Percentiles rank a stretch among this genome's conserved stretches.
These are phyloP conservation scores for Actinia tenebrosa DNA, from an alignment of 64 coral and sea anemone species.

Conservation along the genomic window DNA sequence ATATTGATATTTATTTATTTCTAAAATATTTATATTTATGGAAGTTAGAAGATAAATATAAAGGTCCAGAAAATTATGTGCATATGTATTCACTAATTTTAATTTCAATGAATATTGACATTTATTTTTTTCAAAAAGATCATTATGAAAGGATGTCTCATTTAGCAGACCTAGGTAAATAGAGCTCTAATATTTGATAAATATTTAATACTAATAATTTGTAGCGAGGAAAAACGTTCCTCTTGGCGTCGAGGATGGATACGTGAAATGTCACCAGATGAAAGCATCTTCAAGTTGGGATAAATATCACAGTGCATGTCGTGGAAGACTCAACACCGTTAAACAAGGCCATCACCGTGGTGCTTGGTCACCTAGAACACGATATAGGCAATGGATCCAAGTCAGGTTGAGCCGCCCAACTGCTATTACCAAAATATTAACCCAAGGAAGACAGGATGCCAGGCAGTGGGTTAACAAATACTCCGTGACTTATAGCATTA, in stretches of 20 bases:
- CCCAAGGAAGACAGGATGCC: slow-evolving; percentile 59
- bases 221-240: slow-evolving; percentile 13
- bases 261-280: slow-evolving; percentile 56
- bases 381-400: slow-evolving; percentile 67
- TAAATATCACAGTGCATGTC: slow-evolving; percentile 46
- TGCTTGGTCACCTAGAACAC: slow-evolving; percentile 55
- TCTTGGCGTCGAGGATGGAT: slow-evolving; percentile 51
- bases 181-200: not conserved
- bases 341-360: slow-evolving; percentile 42
- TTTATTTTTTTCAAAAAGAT: no score
- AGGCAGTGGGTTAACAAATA: slow-evolving; percentile 72
- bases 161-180: no score
- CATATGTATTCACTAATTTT: no score
- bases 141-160: no score
- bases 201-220: not conserved
- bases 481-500: slow-evolving; percentile 40
- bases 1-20: no score
- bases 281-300: slow-evolving; percentile 49
- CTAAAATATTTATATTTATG: no score
- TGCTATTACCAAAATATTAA: slow-evolving; percentile 51
- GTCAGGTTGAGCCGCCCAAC: slow-evolving; percentile 36
- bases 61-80: no score
- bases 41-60: no score
- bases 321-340: slow-evolving; percentile 59
- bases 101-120: no score